A percentile compares a stretch with the other conserved stretches of the same genome.
phyloP scores from a whole-genome alignment of 2,797 vertebrate species.

The Notolabrus celidotus region DNA sequence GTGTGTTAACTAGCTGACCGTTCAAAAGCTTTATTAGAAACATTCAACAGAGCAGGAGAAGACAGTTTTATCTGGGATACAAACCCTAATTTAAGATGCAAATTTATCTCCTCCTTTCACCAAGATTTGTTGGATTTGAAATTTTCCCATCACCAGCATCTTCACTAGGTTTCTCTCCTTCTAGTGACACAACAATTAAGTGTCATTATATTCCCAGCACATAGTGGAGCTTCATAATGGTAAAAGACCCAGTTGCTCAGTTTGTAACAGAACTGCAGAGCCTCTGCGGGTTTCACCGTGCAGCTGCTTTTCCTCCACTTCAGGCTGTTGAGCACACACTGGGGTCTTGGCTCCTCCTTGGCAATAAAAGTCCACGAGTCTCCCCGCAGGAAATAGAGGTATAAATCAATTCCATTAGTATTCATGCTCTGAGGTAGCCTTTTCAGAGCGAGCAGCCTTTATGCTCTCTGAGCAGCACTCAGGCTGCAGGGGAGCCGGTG shows the following conservation, averaged over 20 bases:
- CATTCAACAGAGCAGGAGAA: too few species aligned
- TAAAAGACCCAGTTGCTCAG: conserved; percentile 4
- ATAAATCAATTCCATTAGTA: conserved; percentile 83
- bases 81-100: too few species aligned
- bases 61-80: too few species aligned
- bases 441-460: conserved; percentile 69
- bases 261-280: conserved; percentile 22
- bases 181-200: not conserved
- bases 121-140: not conserved
- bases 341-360: conserved; percentile 50
- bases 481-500: conserved; percentile 65
- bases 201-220: conserved; percentile 5
- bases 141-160: not conserved
- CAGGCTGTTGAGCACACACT: conserved; percentile 50
- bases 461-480: conserved; percentile 70
- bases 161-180: not conserved
- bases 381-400: conserved; percentile 67
- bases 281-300: conserved; percentile 17
- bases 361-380: conserved; percentile 64
- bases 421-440: conserved; percentile 72
- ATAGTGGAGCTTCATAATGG: conserved; percentile 3
- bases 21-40: too few species aligned
- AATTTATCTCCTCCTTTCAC: not conserved
- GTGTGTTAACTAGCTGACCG: too few species aligned
- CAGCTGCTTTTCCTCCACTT: conserved; percentile 45